Evolutionary conservation across 2,888 invertebrate species (phyloP).

Genomic region (Ferrisia virgata): DNA sequence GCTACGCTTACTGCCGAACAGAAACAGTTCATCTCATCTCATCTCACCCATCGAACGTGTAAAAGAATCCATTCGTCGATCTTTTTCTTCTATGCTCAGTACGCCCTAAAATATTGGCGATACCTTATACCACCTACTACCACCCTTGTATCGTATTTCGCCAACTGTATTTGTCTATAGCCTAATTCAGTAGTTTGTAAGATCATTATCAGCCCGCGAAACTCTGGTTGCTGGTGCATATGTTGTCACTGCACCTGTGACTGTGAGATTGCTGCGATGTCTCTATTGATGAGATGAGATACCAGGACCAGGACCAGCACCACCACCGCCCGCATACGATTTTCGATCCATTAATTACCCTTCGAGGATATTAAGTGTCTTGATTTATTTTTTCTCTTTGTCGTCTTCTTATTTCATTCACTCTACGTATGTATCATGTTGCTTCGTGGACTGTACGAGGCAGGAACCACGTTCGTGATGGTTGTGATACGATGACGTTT

Average conservation of each 20-base stretch:
- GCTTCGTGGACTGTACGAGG: no score
- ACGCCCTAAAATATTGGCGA: background rate
- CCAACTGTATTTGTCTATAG: background rate
- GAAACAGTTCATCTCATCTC: no score
- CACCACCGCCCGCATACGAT: background rate
- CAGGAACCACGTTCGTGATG: background rate
- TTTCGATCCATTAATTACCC: background rate
- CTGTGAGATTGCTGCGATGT: background rate
- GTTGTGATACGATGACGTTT: background rate
- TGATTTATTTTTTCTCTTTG: background rate
- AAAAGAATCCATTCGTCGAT: background rate
- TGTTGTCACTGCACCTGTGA: background rate
- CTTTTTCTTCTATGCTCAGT: background rate
- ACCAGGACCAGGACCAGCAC: background rate
- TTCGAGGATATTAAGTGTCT: background rate
- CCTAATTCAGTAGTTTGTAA: background rate
- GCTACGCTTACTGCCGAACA: background rate
- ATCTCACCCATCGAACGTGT: background rate
- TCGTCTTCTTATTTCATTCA: background rate
- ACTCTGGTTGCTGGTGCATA: no score
- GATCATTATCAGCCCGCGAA: background rate
- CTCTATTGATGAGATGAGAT: background rate
- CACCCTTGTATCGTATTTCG: background rate
- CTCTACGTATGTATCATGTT: no score
- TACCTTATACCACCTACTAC: no score